Base-by-base conservation (phyloP, 2,797 vertebrate species). In the Tachyglossus aculeatus region DNA sequence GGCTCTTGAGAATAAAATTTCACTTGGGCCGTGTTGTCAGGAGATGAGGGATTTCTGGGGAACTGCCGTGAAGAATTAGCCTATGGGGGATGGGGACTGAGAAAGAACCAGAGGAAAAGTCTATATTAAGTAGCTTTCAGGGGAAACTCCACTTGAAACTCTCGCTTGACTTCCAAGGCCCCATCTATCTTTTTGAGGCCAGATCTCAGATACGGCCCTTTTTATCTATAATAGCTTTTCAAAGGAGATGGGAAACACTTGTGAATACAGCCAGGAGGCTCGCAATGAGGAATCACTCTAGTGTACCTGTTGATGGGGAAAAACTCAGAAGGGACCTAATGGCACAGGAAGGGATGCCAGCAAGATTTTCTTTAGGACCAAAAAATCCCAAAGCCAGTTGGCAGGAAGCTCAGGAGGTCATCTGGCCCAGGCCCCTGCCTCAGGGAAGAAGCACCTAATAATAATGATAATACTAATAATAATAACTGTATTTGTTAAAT, bases 151-250 rank as follows among this genome's bases (percentile, higher is more conserved):
- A 56, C 51, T 58, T 1, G 3, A 62, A 66, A 22, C 56, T 41
- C 15, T 45, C 57, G 45, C 53, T n/a, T 4, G 4, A 57, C 27
- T 67, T 82, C 78, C 38, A 81, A 82, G 82, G 18, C 25, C 31
- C 56, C 62, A 5, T 24, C 47, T 21, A 31, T 51, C 44, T 67
- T 67, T 80, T 48, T 59, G 60, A 83, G 74, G 37, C 27, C 36
- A 83, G 69, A 78, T 16, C 59, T 1, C 25, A 24, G 51, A 77
- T 47, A 32, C 59, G 80, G 22, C 37, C 37, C 58, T 39, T 65
- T 81, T 77, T 75, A 83, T 82, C 82, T 85, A 12, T 65, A 74
- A 77, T 61, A 71, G 57, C 48, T 88, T 88, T 82, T 58, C 56
- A 51, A 64, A 70, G 48, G 54, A 51, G 60, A 57, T 61, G 37